Evolutionary conservation across 2,113 vertebrate genomes (phyloP), one percentile per base, ranked within the genome.

Genomic region (Aptenodytes patagonicus): DNA sequence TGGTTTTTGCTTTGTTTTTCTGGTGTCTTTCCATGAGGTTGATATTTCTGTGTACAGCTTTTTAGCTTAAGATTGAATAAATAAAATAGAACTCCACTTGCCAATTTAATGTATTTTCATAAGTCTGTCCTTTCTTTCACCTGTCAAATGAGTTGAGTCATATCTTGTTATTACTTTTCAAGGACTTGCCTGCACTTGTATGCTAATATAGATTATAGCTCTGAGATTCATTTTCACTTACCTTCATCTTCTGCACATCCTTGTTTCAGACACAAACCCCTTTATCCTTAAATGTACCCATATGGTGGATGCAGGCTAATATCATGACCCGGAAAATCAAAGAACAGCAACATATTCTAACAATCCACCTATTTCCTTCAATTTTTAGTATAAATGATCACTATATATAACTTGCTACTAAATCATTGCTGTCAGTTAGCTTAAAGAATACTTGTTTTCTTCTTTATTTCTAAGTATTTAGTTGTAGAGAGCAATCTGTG

Each of bases 81-180:
- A 51, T 87, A 62, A 91, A 95, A 70, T 75, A 25, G 42, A 70
- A 11, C 42, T 77, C 32, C 28, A 29, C 47, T 83, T 95, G 75
- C 47, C 57, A 65, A 4, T 82, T 89, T 79, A 40, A 65, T 68
- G 47, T 82, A 19, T 93, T 95, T 71, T 75, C 65, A 2, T 44
- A 24, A 91, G 64, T 32, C 54, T 92, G 64, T 73, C 76, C 85
- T 90, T 86, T 91, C 44, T 91, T 87, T 93, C 82, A 89, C 89
- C 87, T 95, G 7, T 87, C 87, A 82, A 58, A 87, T 83, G 47
- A 55, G 32, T 83, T 86, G 88, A 92, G 58, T 89, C 46, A 29
- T 70, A 73, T 19, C 54, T 73, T 83, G 54, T 89, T 83, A 58
- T 7, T 87, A 17, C 46, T 83, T 95, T 65, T 58, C 75, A 85